Evolutionary conservation across 2,888 invertebrate genomes (phyloP).

Genomic region (Scaeva pyrastri): DNA sequence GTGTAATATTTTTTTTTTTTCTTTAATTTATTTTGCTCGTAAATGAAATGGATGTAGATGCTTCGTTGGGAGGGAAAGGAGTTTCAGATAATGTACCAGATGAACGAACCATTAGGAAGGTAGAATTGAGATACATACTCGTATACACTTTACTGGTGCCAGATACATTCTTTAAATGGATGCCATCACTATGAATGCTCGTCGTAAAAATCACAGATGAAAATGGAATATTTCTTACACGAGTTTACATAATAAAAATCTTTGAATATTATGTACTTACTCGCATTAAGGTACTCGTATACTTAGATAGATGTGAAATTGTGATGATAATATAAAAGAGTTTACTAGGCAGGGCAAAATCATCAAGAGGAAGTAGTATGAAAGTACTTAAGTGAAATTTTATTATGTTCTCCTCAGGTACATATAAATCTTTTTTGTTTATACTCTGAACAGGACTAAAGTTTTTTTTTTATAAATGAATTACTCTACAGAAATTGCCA

Average conservation of each 20-base stretch:
- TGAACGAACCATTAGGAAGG: slow-evolving; percentile 43
- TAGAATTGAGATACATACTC: too few relatives aligned
- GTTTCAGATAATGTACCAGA: background rate
- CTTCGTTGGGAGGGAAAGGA: background rate
- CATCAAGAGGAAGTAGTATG: background rate
- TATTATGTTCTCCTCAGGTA: too few relatives aligned
- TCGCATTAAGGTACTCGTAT: too few relatives aligned
- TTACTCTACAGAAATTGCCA: too few relatives aligned
- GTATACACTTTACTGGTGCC: too few relatives aligned
- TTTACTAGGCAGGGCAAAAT: slow-evolving; percentile 17
- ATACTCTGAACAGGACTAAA: too few relatives aligned
- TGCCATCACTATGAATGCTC: slow-evolving; percentile 45
- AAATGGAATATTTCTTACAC: slow-evolving; percentile 37
- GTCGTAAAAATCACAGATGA: slow-evolving; percentile 31
- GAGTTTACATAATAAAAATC: slow-evolving; percentile 28
- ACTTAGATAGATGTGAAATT: too few relatives aligned
- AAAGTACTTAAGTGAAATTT: background rate
- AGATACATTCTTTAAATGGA: slow-evolving; percentile 66
- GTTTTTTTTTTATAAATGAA: too few relatives aligned
- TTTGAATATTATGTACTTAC: background rate
- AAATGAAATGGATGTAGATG: slow-evolving; percentile 4
- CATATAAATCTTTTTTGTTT: too few relatives aligned
- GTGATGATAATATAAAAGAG: slow-evolving; percentile 14
- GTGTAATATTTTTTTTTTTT: slow-evolving; percentile 6
- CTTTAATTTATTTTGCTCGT: background rate